A percentile compares a stretch with the other conserved stretches of the same genome.
These are phyloP conservation scores for Paratrypauchen microcephalus DNA, from an alignment of 2,797 vertebrate genomes.

Conservation along the genomic window DNA sequence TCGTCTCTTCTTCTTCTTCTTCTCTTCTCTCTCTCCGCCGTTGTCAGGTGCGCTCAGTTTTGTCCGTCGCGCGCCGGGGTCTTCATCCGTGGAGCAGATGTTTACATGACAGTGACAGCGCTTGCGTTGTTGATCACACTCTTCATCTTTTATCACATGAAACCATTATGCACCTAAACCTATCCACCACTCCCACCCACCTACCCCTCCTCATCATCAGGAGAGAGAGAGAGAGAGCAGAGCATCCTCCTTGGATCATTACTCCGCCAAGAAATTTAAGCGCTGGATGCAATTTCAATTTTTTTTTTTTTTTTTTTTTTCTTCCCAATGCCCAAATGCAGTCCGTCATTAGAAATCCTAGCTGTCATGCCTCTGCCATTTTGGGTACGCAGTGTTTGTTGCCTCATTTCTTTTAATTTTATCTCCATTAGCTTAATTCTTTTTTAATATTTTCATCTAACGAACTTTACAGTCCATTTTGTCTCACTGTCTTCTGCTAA, in stretches of 20 bases:
- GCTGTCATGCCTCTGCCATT: slow-evolving; percentile 98
- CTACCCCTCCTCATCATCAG: slow-evolving; percentile 85
- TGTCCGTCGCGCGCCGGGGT: neutral
- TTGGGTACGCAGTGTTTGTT: slow-evolving; percentile 99
- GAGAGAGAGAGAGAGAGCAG: slow-evolving; percentile 71
- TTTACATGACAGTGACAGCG: slow-evolving; percentile 10
- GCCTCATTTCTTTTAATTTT: slow-evolving; percentile 99
- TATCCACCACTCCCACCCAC: slow-evolving; percentile 79
- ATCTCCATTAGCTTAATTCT: slow-evolving; percentile 99
- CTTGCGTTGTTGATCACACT: slow-evolving; percentile 9
- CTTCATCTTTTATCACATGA: slow-evolving; percentile 21
- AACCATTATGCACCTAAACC: slow-evolving; percentile 78
- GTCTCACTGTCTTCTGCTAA: slow-evolving; percentile 99
- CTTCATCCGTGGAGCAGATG: slow-evolving; percentile 5
- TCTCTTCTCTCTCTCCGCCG: neutral
- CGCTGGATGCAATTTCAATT: slow-evolving; percentile 98
- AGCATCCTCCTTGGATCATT: slow-evolving; percentile 99
- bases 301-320: too few species aligned
- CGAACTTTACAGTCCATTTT: slow-evolving; percentile 99
- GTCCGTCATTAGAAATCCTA: slow-evolving; percentile 99
- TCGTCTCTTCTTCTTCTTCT: neutral
- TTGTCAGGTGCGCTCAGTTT: neutral
- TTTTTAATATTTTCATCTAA: slow-evolving; percentile 99
- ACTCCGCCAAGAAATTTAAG: slow-evolving; percentile 99
- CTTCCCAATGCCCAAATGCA: slow-evolving; percentile 84